These are phyloP conservation scores for Phalera bucephala DNA, from an alignment of 2,888 invertebrate species.

Conservation along the genomic window DNA sequence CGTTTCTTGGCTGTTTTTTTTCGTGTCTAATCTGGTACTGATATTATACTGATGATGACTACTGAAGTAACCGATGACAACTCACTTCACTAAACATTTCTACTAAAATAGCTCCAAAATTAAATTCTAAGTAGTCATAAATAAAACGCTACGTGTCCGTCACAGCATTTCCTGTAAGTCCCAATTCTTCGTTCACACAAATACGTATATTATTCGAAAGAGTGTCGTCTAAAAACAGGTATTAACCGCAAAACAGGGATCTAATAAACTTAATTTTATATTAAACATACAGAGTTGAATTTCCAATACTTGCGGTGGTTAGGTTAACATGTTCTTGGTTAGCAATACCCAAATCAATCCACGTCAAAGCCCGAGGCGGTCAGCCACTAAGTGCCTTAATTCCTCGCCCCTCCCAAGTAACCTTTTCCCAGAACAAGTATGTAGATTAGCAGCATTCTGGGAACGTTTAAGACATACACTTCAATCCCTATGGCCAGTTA, in stretches of 20 bases:
- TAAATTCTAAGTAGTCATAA: no score
- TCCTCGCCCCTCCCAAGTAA: constrained; percentile 42
- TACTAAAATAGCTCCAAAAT: no score
- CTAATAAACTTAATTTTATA: no score
- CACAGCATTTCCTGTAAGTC: not conserved
- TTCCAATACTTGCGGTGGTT: not conserved
- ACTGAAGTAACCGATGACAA: no score
- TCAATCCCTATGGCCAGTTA: no score
- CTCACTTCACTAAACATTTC: no score
- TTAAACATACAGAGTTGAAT: not conserved
- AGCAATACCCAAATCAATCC: constrained; percentile 60
- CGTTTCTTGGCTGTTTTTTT: no score
- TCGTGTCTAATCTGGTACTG: no score
- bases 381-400: constrained; percentile 65
- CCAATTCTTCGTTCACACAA: not conserved
- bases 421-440: constrained; percentile 41
- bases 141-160: no score
- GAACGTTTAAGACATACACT: constrained; percentile 1
- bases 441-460: constrained; percentile 35
- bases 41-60: no score
- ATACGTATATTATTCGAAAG: not conserved
- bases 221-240: no score
- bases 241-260: no score
- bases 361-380: constrained; percentile 44
- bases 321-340: not conserved